Base-by-base conservation (phyloP, 2,888 invertebrate species). In the Xestia c-nigrum region DNA sequence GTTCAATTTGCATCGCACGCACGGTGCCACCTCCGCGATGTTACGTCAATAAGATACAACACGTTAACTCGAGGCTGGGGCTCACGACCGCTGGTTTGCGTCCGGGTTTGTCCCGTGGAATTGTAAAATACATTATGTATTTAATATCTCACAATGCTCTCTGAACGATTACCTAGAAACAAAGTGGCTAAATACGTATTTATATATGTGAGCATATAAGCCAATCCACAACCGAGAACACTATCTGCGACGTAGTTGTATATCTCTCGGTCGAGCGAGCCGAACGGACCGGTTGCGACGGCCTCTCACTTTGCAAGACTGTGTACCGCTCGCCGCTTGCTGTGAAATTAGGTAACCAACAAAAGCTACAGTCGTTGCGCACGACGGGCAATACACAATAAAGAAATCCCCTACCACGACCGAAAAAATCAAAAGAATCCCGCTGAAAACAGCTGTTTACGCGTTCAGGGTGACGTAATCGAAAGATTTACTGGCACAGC, bases 231-330 rank as follows among this genome's bases (percentile, higher is more conserved):
- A 85, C 77, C 86, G 89, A 90, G 89, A 90, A 90, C 90, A 90
- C 89, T 89, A 90, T 88, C 90, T 92, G 91, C 90, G 89, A 90
- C 87, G 90, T 91, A 92, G 91, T 90, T 92, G 92, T 92, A 93
- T 95, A 94, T 94, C 94, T 95, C 92, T 93, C 92, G 94, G 94
- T 93, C 94, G 94, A 95, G 91, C 93, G 90, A 94, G 92, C 93
- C 91, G 92, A 94, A 90, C 94, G 91, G 93, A 96, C 96, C 96
- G 96, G 96, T 96, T 96, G 94, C 91, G 94, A 91, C 94, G 95
- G 96, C 96, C 96, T 96, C 96, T 96, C 96, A 96, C 96, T 96
- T 96, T 91, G 96, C 95, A 96, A 96, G 95, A 93, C 93, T 92
- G 94, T 94, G 92, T 93, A 93, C 95, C 94, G 93, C 94, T 93